A percentile compares a stretch with the other conserved stretches of the same genome.
Conservation (phyloP, 2,888 invertebrate species). For the Eupithecia tripunctaria region DNA sequence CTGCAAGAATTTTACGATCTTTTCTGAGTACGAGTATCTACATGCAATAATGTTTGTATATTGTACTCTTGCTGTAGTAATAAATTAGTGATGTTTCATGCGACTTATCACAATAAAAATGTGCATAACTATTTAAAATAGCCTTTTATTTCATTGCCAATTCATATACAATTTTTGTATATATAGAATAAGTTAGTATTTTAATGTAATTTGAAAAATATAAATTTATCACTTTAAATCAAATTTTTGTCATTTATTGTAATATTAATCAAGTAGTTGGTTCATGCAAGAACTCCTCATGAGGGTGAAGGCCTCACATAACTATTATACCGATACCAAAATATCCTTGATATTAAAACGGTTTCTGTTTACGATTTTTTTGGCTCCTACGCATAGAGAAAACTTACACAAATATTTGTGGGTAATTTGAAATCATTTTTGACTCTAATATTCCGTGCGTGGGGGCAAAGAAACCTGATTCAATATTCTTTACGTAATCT, state of each 20-base stretch:
- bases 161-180: too few relatives aligned
- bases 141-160: too few relatives aligned
- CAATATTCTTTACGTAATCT: background rate
- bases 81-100: too few relatives aligned
- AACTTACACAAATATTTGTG: background rate
- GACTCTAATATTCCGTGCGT: background rate
- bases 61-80: too few relatives aligned
- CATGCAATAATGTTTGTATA: background rate
- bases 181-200: too few relatives aligned
- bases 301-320: too few relatives aligned
- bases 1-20: background rate
- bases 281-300: too few relatives aligned
- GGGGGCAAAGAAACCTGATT: background rate
- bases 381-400: background rate
- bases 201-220: too few relatives aligned
- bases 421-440: background rate
- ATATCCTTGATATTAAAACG: background rate
- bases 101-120: background rate
- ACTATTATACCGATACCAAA: background rate
- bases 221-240: too few relatives aligned
- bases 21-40: background rate
- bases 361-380: background rate
- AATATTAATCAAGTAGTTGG: too few relatives aligned
- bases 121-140: too few relatives aligned
- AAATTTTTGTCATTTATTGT: too few relatives aligned